Evolutionary conservation across 2,797 vertebrate genomes (phyloP).

Genomic region (Arctocebus calabarensis): DNA sequence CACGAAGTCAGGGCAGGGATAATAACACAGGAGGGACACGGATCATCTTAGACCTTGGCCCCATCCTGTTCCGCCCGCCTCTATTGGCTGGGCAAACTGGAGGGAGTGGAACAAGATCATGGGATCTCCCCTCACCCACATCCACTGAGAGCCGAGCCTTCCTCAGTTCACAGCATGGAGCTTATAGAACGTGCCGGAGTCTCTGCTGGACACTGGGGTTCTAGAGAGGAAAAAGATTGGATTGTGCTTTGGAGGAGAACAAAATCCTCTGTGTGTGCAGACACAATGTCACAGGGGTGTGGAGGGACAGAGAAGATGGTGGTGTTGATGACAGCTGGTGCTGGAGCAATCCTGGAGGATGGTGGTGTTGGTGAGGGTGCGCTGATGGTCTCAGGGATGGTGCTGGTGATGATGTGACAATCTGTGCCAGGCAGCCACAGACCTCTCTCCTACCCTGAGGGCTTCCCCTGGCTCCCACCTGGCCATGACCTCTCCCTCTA

Average conservation of each 20-base stretch:
- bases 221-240: neutral
- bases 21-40: neutral
- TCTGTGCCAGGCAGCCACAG: accelerated
- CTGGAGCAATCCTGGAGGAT: accelerated
- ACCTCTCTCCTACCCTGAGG: neutral
- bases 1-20: neutral
- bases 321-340: accelerated
- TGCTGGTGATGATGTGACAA: accelerated
- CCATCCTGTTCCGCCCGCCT: neutral
- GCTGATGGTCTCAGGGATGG: neutral
- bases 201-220: neutral
- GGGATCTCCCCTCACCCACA: accelerated
- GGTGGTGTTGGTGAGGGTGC: accelerated
- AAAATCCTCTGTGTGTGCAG: neutral
- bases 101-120: neutral
- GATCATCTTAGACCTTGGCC: neutral
- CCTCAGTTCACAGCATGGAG: neutral
- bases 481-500: neutral
- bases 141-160: neutral
- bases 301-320: too few relatives aligned
- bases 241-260: neutral
- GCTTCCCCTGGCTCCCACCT: neutral
- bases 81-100: neutral
- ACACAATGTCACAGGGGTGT: too few relatives aligned
- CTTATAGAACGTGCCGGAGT: neutral